phyloP scores from a whole-genome alignment of 2,888 invertebrate genomes.

The Tethea ocularis region DNA sequence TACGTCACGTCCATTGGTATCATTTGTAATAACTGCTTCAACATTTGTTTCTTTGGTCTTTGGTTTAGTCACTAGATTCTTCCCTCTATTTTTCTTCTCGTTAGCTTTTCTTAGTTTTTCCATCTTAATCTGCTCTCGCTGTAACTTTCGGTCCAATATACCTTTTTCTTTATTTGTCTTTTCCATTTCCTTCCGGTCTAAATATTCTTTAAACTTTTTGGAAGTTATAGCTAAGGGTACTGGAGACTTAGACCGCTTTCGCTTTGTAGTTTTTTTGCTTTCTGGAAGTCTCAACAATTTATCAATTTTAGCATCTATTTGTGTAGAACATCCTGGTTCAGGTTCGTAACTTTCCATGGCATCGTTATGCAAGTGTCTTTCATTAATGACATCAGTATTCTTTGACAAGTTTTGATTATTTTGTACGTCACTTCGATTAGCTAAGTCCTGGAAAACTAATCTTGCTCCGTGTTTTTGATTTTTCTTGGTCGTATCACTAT shows the following conservation, averaged over 20 bases:
- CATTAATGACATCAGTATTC: background rate
- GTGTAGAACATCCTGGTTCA: slow-evolving; percentile 6
- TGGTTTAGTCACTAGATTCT: no score
- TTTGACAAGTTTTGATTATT: no score
- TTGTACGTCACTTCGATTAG: no score
- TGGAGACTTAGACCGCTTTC: slow-evolving; percentile 9
- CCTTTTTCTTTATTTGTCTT: background rate
- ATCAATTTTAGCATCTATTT: slow-evolving; percentile 6
- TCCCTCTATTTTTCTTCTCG: no score
- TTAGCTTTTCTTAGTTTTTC: no score
- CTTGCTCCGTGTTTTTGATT: no score
- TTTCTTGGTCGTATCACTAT: no score
- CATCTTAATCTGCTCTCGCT: background rate
- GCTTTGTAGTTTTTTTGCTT: slow-evolving; percentile 11
- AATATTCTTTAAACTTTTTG: slow-evolving; percentile 15
- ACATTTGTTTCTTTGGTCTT: no score
- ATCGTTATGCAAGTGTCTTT: background rate
- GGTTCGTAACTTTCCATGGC: background rate
- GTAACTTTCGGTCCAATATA: slow-evolving; percentile 5
- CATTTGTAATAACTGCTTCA: no score
- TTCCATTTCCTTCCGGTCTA: slow-evolving; percentile 9
- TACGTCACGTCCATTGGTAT: no score
- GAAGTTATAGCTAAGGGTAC: slow-evolving; percentile 12
- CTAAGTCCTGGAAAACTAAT: no score
- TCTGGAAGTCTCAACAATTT: slow-evolving; percentile 12